These are phyloP conservation scores for Spheniscus humboldti DNA, from an alignment of 2,797 vertebrate species.

Conservation along the genomic window DNA sequence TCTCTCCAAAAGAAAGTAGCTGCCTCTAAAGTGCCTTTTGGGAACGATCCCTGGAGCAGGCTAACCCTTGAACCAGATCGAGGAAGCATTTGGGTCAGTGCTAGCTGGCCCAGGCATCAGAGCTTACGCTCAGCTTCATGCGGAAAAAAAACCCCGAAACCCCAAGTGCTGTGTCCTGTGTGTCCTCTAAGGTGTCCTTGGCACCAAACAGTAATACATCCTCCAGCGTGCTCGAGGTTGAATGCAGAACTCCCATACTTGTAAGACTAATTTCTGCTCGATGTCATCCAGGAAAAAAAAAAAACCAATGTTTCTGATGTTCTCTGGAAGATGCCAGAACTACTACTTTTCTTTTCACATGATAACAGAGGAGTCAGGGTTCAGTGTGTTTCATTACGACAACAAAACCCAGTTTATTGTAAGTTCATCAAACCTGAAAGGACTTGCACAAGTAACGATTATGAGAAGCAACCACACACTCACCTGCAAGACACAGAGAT, in stretches of 20 bases:
- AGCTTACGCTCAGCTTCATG: neutral
- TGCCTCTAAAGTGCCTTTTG: neutral
- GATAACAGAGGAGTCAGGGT: neutral
- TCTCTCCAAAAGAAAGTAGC: neutral
- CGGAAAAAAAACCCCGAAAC: neutral
- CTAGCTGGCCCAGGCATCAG: neutral
- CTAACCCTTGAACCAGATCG: neutral
- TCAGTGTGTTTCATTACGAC: neutral
- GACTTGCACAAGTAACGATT: neutral
- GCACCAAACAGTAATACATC: neutral
- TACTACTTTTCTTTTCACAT: neutral
- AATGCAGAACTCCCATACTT: neutral
- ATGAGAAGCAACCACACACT: neutral
- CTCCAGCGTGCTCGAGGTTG: neutral
- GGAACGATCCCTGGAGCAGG: neutral
- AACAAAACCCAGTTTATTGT: neutral
- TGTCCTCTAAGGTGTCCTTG: neutral
- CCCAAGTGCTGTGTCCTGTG: too few relatives aligned
- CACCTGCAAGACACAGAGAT: neutral
- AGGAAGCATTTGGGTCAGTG: neutral
- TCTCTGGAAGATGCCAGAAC: neutral
- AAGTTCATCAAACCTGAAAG: neutral
- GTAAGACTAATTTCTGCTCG: neutral
- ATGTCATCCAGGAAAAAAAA: neutral
- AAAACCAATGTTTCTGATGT: neutral